Evolutionary conservation across 2,888 invertebrate species (phyloP).

Genomic region (Platycheirus albimanus): DNA sequence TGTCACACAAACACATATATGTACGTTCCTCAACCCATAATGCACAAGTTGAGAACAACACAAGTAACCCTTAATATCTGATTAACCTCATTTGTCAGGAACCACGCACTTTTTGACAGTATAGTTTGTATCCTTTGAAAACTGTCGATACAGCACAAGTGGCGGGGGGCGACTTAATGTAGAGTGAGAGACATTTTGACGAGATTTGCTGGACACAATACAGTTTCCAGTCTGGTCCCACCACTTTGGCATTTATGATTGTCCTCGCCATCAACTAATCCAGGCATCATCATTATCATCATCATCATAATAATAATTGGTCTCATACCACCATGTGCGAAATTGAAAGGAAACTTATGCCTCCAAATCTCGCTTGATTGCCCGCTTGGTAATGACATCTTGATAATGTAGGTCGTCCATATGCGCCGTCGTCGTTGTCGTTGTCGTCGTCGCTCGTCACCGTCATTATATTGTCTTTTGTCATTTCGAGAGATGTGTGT

Average conservation of each 20-base stretch:
- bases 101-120: conserved; percentile 42
- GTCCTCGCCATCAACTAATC: neutral
- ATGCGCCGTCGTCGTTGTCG: conserved; percentile 19
- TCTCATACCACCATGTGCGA: neutral
- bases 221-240: no score
- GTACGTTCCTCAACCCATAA: neutral
- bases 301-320: conserved; percentile 27
- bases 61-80: conserved; percentile 49
- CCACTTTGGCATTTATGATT: conserved; percentile 1
- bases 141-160: conserved; percentile 32
- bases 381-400: conserved; percentile 72
- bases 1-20: neutral
- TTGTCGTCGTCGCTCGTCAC: no score
- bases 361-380: conserved; percentile 44
- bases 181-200: neutral
- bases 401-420: conserved; percentile 65
- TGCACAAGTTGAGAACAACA: neutral
- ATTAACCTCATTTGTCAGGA: conserved; percentile 62
- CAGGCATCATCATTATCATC: neutral
- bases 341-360: conserved; percentile 29
- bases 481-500: neutral
- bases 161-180: no score
- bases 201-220: conserved; percentile 54
- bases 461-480: no score
- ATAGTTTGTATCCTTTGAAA: conserved; percentile 24